Conservation (phyloP, 2,888 invertebrate species). For the Gymnocheta viridis region DNA sequence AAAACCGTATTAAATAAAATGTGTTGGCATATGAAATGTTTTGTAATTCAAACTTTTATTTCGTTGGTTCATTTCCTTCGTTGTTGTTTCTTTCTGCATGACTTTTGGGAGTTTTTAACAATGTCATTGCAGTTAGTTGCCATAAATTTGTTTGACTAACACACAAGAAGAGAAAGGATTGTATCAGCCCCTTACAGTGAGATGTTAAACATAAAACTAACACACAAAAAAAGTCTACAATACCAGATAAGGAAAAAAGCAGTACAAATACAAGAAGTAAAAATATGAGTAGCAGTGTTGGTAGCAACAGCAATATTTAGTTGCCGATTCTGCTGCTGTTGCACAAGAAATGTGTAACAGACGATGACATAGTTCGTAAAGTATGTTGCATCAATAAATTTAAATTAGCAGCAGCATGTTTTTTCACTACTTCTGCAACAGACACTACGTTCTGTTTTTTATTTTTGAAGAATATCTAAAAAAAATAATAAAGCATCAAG, state of each 20-base stretch:
- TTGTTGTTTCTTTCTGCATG: constrained; percentile 36
- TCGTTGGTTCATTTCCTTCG: constrained; percentile 15
- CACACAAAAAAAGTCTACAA: constrained; percentile 16
- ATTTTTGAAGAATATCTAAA: constrained; percentile 1
- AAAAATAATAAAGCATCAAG: constrained; percentile 25
- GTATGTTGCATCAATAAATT: constrained; percentile 70
- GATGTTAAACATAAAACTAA: constrained; percentile 42
- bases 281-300: constrained; percentile 18
- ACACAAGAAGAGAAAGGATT: constrained; percentile 30
- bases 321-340: constrained; percentile 26
- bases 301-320: constrained; percentile 21
- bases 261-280: constrained; percentile 12
- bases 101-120: constrained; percentile 70
- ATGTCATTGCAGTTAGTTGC: constrained; percentile 69
- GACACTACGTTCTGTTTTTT: constrained; percentile 43
- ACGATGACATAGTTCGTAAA: constrained; percentile 64
- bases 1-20: constrained; percentile 13
- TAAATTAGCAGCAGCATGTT: constrained; percentile 67
- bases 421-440: constrained; percentile 51
- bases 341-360: constrained; percentile 53
- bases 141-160: constrained; percentile 69
- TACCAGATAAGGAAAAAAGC: constrained; percentile 16
- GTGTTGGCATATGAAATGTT: constrained; percentile 58
- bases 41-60: constrained; percentile 58
- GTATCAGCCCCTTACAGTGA: constrained; percentile 57